A percentile compares a stretch with the other conserved stretches of the same genome.
phyloP scores from a whole-genome alignment of 1,140 invertebrate species.

The Bacillus rossius region DNA sequence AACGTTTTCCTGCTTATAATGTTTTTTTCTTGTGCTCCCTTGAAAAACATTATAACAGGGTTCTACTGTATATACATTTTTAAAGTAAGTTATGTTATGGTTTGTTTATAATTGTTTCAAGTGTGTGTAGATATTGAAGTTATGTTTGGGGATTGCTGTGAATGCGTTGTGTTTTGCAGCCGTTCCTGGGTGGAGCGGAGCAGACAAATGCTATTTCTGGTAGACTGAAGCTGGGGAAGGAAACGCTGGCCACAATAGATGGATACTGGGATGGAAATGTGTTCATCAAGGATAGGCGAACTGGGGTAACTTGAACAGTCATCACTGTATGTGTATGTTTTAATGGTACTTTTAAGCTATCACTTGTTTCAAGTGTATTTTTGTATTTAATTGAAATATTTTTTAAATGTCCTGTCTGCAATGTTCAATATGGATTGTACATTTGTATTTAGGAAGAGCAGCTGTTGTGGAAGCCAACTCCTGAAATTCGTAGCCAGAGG shows the following conservation, averaged over 20 bases:
- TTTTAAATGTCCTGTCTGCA: not conserved
- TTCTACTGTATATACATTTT: no score
- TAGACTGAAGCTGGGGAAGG: slow-evolving; percentile 80
- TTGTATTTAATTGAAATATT: no score
- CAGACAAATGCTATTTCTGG: slow-evolving; percentile 79
- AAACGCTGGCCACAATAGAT: slow-evolving; percentile 77
- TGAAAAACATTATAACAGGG: no score
- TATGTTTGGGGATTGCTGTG: no score
- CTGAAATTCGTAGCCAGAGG: slow-evolving; percentile 59
- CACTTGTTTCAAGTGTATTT: not conserved
- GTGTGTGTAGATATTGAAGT: no score
- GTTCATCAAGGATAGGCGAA: slow-evolving; percentile 70
- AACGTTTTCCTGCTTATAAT: no score
- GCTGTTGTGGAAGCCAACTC: slow-evolving; percentile 67
- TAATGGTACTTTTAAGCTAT: slow-evolving; percentile 5
- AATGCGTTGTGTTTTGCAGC: slow-evolving; percentile 51
- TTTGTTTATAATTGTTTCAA: no score
- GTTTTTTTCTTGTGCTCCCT: no score
- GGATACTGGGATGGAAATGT: slow-evolving; percentile 92
- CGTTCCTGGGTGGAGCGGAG: slow-evolving; percentile 80
- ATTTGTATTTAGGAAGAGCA: slow-evolving; percentile 55
- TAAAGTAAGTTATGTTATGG: no score
- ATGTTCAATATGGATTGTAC: not conserved
- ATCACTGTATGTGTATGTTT: slow-evolving; percentile 6
- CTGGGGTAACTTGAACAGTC: slow-evolving; percentile 46